These are phyloP conservation scores for Micrasema minimum DNA, from an alignment of 1,140 invertebrate genomes.

Conservation along the genomic window DNA sequence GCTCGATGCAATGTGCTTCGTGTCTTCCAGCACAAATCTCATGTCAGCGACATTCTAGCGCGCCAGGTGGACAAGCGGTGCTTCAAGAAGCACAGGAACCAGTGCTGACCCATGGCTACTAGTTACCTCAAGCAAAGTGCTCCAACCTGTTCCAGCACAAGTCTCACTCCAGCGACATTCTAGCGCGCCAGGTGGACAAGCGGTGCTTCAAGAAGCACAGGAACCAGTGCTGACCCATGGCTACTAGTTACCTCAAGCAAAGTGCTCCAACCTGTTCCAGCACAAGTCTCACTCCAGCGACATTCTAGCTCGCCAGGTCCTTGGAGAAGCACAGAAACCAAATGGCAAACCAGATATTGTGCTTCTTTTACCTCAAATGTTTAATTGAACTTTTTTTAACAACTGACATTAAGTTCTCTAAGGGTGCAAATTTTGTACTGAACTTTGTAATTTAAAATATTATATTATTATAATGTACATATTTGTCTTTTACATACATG, in stretches of 20 bases:
- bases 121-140: slow-evolving; percentile 3
- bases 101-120: slow-evolving; percentile 54
- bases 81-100: slow-evolving; percentile 81
- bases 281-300: slow-evolving; percentile 89
- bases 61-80: slow-evolving; percentile 90
- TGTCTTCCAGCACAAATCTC: slow-evolving; percentile 90
- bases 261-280: slow-evolving; percentile 80
- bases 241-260: background rate
- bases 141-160: slow-evolving; percentile 71
- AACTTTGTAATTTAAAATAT: no score
- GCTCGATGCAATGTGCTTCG: slow-evolving; percentile 87
- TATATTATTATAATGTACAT: no score
- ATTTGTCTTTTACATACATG: no score
- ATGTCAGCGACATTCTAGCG: slow-evolving; percentile 88
- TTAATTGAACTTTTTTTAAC: no score
- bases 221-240: slow-evolving; percentile 57
- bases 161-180: slow-evolving; percentile 85
- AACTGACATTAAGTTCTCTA: no score
- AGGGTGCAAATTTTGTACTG: no score
- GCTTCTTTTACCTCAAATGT: no score
- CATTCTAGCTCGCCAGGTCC: slow-evolving; percentile 88
- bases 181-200: slow-evolving; percentile 90
- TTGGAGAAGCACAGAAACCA: no score
- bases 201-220: slow-evolving; percentile 86
- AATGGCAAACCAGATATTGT: no score